These are phyloP conservation scores for Lucilia cuprina DNA, from an alignment of 1,140 invertebrate genomes.

Conservation along the genomic window DNA sequence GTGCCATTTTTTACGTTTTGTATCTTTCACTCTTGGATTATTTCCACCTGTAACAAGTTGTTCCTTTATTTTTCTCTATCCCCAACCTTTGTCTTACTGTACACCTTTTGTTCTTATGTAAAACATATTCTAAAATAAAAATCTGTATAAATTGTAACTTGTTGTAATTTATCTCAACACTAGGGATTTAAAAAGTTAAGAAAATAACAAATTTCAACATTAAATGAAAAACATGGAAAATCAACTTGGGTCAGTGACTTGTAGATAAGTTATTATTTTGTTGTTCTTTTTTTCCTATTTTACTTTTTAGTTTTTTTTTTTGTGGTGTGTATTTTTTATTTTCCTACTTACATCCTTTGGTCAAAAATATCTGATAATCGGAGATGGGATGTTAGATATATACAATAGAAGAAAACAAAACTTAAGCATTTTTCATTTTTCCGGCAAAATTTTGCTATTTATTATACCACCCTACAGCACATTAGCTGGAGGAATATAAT, in stretches of 20 bases:
- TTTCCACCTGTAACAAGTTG: neutral
- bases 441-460: neutral
- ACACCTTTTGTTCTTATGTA: neutral
- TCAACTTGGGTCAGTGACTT: slow-evolving; percentile 10
- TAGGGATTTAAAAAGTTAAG: neutral
- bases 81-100: neutral
- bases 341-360: neutral
- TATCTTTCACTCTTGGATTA: neutral
- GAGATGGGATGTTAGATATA: neutral
- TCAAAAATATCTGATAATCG: neutral
- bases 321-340: neutral
- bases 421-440: neutral
- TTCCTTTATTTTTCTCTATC: neutral
- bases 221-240: neutral
- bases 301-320: neutral
- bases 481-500: no score
- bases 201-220: slow-evolving; percentile 16
- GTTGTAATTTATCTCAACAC: slow-evolving; percentile 14
- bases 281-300: neutral
- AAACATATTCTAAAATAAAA: neutral
- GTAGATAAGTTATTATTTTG: slow-evolving; percentile 14
- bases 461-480: neutral
- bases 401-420: neutral
- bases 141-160: slow-evolving; percentile 18
- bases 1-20: neutral